A percentile compares a stretch with the other conserved stretches of the same genome.
Conservation (phyloP, 2,113 vertebrate genomes). For the Strix uralensis region DNA sequence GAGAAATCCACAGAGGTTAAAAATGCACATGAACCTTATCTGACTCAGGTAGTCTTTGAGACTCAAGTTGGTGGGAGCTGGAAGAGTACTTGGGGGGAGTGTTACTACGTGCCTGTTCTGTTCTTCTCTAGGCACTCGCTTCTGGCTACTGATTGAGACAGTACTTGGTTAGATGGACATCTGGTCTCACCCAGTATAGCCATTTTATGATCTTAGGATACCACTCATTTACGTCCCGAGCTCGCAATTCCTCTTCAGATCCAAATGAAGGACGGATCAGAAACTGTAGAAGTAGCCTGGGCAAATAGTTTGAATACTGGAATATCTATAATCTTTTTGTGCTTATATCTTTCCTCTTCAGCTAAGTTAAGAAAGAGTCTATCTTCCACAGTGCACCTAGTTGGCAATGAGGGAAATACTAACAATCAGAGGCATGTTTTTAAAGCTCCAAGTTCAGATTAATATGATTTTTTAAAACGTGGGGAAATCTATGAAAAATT, state of each 20-base stretch:
- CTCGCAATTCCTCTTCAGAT: not conserved
- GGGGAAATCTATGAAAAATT: conserved; percentile 40
- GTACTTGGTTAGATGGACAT: not conserved
- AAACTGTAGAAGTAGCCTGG: not conserved
- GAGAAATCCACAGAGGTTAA: not conserved
- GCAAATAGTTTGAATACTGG: not conserved
- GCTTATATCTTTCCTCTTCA: not conserved
- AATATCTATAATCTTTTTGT: not conserved
- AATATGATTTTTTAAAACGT: not conserved
- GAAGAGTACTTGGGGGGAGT: not conserved
- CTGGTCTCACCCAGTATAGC: not conserved
- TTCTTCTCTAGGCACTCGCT: rapidly evolving
- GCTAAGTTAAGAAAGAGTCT: not conserved
- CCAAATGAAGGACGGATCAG: not conserved
- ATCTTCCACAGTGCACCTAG: not conserved
- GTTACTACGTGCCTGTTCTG: not conserved
- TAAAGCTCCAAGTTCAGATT: conserved; percentile 10
- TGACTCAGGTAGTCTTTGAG: not conserved
- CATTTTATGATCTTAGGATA: not conserved
- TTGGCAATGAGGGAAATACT: not conserved
- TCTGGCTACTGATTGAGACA: not conserved
- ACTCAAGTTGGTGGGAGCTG: not conserved
- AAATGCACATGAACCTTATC: not conserved
- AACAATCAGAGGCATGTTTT: not conserved
- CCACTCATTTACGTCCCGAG: not conserved